Percentiles rank a stretch among this genome's conserved stretches.
phyloP scores from a whole-genome alignment of 2,797 vertebrate species.

The Dromococcyx pavoninus region DNA sequence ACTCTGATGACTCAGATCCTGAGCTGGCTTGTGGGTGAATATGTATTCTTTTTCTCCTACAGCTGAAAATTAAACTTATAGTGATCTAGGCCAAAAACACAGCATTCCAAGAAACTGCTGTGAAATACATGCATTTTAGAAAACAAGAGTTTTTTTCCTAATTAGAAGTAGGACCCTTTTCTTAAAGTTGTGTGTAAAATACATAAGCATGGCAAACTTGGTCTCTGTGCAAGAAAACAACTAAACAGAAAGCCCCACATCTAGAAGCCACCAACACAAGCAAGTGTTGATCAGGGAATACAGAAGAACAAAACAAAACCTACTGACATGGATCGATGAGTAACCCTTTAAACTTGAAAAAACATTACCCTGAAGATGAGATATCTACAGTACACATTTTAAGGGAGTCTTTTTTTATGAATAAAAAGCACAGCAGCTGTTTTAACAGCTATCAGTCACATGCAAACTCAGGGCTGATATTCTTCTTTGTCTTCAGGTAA shows the following conservation, averaged over 20 bases:
- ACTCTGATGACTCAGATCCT: not conserved
- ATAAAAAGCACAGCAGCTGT: not conserved
- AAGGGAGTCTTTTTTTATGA: not conserved
- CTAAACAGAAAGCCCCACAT: not conserved
- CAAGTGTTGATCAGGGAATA: not conserved
- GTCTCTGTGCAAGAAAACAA: not conserved
- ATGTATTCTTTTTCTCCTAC: not conserved
- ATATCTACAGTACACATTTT: not conserved
- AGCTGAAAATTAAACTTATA: not conserved
- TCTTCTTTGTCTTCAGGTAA: not conserved
- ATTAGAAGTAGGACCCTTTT: not conserved
- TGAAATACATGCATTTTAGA: not conserved
- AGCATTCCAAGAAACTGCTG: not conserved
- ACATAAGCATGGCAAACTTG: not conserved
- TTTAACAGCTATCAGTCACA: not conserved
- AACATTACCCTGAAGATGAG: not conserved
- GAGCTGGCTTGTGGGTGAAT: not conserved
- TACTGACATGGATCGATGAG: not conserved
- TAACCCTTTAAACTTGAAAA: not conserved
- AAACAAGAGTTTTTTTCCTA: not conserved
- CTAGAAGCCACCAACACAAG: not conserved
- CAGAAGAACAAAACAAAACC: not conserved
- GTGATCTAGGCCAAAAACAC: not conserved
- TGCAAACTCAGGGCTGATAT: not conserved
- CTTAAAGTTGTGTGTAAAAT: not conserved